Evolutionary conservation across 2,113 vertebrate genomes (phyloP), one percentile per base, ranked within the genome.

Genomic region (Tringa solitaria): DNA sequence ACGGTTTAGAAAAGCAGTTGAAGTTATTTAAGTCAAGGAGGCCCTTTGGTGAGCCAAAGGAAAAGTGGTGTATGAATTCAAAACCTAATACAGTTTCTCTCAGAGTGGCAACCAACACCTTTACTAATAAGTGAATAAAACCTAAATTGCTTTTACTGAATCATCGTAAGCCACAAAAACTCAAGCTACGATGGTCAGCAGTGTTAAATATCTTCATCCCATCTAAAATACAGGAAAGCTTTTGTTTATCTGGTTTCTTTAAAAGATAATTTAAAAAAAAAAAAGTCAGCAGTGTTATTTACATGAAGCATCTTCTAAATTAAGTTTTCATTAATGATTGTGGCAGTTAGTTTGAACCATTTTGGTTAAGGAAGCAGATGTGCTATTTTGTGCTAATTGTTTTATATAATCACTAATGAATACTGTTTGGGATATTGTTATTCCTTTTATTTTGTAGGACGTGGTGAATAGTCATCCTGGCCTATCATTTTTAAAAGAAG

Each of bases 391-490:
- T 79, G 26, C 30, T 89, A 54, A 41, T 73, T 59, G 19, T 64
- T 60, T 57, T 57, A 12, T 15, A 14, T 30, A 21, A 60, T 45
- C 35, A 30, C 50, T 90, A 82, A 35, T 61, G 10, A 80, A 63
- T 70, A 39, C 17, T 54, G 41, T 6, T 84, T 54, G 61, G 35
- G 19, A 30, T 41, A 24, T 18, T 89, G 50, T 48, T 74, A 17
- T 22, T 83, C 5, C 14, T 73, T 78, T 63, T 84, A 65, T 37
- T 57, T 82, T 57, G 9, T 91, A 99, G 99, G 99, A 99, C 96
- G 98, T 99, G 96, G 99, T 99, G 94, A 99, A 99, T 95, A 98
- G 99, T 8, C 99, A 99, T 94, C 97, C 98, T 11, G 99, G 99
- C 64, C 97, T 99, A 81, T 98, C 98, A 14, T 99, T 99, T 97